These are phyloP conservation scores for Cepaea nemoralis DNA, from an alignment of 1,140 invertebrate species.

Conservation along the genomic window DNA sequence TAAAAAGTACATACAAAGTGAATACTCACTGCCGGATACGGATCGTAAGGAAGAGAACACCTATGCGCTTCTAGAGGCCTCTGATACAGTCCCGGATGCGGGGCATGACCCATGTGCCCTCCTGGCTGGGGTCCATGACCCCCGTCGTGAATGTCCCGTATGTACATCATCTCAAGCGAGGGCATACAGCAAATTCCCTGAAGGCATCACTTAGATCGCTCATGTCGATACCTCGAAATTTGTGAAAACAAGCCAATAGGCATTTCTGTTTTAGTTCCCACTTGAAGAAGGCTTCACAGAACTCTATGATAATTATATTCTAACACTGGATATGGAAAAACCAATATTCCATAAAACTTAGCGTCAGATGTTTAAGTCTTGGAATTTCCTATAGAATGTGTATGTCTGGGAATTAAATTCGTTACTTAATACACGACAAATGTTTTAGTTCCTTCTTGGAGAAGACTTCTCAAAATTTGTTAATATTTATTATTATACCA, in stretches of 20 bases:
- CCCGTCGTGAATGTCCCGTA: neutral
- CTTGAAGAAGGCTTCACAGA: neutral
- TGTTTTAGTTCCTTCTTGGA: no score
- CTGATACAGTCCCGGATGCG: neutral
- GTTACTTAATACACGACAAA: no score
- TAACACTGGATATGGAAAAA: neutral
- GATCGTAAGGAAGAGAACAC: neutral
- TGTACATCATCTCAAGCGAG: constrained; percentile 3
- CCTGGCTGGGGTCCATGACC: neutral
- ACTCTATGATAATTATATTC: no score
- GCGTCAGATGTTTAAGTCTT: no score
- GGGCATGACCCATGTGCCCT: neutral
- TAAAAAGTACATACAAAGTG: neutral
- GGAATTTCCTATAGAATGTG: no score
- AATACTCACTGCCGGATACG: neutral
- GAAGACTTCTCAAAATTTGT: no score
- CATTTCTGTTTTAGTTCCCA: neutral
- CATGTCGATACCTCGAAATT: neutral
- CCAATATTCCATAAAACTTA: no score
- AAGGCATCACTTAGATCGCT: neutral
- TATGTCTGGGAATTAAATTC: no score
- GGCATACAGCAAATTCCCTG: neutral
- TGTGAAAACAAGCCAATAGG: neutral
- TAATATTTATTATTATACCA: no score
- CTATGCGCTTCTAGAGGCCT: neutral